These are phyloP conservation scores for Amphiura filiformis DNA, from an alignment of 35 echinoderm and acorn worm genomes.

Conservation along the genomic window DNA sequence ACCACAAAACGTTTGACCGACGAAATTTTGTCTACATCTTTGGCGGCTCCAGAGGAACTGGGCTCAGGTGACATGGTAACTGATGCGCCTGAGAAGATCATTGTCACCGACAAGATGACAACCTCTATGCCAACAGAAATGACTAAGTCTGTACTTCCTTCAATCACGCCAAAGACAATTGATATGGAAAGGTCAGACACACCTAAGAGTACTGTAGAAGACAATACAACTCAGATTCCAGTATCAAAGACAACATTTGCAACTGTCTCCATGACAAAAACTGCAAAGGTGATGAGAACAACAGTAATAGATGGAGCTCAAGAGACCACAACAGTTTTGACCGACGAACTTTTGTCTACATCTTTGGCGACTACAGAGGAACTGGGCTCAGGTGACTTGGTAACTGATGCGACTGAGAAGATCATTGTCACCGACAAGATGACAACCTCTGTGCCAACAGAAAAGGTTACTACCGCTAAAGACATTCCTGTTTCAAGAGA, in stretches of 20 bases:
- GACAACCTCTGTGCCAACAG: too few relatives aligned
- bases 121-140: too few relatives aligned
- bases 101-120: not conserved
- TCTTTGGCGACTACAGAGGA: not conserved
- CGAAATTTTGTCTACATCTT: not conserved
- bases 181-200: not conserved
- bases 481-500: too few relatives aligned
- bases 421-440: too few relatives aligned
- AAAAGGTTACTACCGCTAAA: too few relatives aligned
- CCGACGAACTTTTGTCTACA: not conserved
- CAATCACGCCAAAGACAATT: not conserved
- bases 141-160: too few relatives aligned
- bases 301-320: not conserved
- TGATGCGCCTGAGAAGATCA: not conserved
- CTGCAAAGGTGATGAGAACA: not conserved
- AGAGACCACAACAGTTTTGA: not conserved
- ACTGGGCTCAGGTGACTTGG: not conserved
- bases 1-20: not conserved
- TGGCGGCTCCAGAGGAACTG: not conserved
- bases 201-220: not conserved
- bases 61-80: not conserved
- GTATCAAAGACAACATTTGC: not conserved
- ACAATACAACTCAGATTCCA: not conserved
- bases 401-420: not conserved
- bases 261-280: not conserved